These are phyloP conservation scores for Phthorimaea operculella DNA, from an alignment of 1,140 invertebrate genomes.

Conservation along the genomic window DNA sequence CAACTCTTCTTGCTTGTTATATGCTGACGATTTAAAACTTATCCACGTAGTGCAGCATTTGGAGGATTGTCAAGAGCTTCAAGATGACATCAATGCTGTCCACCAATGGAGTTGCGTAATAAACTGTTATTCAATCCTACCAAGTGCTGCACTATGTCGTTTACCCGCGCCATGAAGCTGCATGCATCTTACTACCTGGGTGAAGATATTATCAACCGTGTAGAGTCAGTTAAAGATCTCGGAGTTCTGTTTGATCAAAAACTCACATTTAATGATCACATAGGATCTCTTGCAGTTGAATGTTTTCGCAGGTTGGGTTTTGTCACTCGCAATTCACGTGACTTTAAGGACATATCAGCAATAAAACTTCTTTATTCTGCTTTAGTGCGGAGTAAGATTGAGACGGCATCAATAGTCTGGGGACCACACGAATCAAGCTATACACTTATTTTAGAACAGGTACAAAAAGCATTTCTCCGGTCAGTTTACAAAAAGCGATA, in stretches of 20 bases:
- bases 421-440: background rate
- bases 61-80: background rate
- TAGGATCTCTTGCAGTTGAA: background rate
- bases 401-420: background rate
- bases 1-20: background rate
- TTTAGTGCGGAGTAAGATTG: background rate
- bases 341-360: background rate
- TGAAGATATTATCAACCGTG: background rate
- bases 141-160: background rate
- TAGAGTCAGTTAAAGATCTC: background rate
- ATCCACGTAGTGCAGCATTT: background rate
- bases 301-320: conserved; percentile 5
- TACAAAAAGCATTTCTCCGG: conserved; percentile 4
- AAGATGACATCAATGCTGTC: background rate
- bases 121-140: background rate
- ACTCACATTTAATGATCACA: conserved; percentile 8
- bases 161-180: background rate
- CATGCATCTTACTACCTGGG: background rate
- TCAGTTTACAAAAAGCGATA: background rate
- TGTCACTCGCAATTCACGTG: conserved; percentile 1
- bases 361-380: conserved; percentile 2
- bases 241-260: background rate
- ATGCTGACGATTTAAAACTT: conserved; percentile 8
- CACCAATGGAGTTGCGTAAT: background rate
- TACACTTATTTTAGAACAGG: background rate